phyloP scores from a whole-genome alignment of 1,140 invertebrate genomes.

The Harlomillsia oculata region DNA sequence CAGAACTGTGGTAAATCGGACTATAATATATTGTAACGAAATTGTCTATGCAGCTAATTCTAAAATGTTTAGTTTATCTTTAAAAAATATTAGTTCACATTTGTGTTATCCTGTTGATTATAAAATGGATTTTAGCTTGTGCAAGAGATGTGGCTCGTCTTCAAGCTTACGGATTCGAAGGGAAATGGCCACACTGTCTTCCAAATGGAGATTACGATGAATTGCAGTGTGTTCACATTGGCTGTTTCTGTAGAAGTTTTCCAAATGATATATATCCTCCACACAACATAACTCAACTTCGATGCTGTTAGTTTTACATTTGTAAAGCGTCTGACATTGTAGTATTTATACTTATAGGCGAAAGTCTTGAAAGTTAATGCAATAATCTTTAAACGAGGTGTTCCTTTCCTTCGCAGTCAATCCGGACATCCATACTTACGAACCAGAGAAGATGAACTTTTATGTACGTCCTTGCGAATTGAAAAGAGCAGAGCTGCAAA shows the following conservation, averaged over 20 bases:
- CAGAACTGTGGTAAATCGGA: constrained; percentile 32
- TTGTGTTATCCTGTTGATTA: not conserved
- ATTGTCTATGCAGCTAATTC: too few relatives aligned
- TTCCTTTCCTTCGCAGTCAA: not conserved
- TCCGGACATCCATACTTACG: not conserved
- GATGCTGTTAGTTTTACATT: constrained; percentile 21
- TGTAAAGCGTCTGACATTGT: not conserved
- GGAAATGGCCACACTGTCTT: constrained; percentile 23
- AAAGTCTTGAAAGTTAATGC: not conserved
- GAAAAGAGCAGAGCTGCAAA: constrained; percentile 2
- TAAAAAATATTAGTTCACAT: too few relatives aligned
- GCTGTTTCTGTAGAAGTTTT: constrained; percentile 18
- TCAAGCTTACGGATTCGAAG: constrained; percentile 11
- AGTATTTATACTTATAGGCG: not conserved
- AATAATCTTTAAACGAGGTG: not conserved
- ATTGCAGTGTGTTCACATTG: constrained; percentile 23
- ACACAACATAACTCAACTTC: constrained; percentile 5
- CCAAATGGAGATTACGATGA: constrained; percentile 33
- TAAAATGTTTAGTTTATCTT: too few relatives aligned
- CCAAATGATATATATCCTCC: not conserved
- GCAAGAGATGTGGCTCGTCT: constrained; percentile 20
- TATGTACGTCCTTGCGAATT: constrained; percentile 23
- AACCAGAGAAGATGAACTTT: not conserved
- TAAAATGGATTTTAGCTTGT: constrained; percentile 13
- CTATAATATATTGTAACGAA: too few relatives aligned